Evolutionary conservation across 2,888 invertebrate species (phyloP).

Genomic region (Chrysolina oricalcia): DNA sequence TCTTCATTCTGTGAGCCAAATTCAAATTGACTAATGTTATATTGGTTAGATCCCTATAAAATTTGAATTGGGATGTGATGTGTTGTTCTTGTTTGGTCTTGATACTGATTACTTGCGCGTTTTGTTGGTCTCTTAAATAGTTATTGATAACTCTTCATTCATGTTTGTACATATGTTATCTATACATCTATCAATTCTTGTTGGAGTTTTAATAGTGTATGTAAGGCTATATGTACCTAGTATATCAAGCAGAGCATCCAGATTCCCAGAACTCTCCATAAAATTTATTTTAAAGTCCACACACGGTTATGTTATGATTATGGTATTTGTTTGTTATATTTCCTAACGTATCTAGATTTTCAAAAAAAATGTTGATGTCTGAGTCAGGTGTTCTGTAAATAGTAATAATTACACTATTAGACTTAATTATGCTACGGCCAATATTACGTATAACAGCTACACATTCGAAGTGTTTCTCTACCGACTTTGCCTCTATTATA

Average conservation of each 20-base stretch:
- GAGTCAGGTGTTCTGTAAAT: conserved; percentile 18
- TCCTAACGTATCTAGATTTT: conserved; percentile 10
- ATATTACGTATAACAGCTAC: not conserved
- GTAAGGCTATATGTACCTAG: conserved; percentile 3
- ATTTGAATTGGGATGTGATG: conserved; percentile 5
- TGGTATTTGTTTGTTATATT: conserved; percentile 10
- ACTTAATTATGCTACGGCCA: not conserved
- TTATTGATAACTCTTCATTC: conserved; percentile 7
- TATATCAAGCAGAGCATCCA: not conserved
- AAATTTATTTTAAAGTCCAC: not conserved
- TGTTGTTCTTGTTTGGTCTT: too few relatives aligned
- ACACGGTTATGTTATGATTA: not conserved
- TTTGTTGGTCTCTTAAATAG: conserved; percentile 7
- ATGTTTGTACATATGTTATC: conserved; percentile 13
- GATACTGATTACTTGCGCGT: conserved; percentile 1
- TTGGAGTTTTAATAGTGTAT: conserved; percentile 4
- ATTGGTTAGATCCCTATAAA: conserved; percentile 9
- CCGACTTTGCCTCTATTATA: conserved; percentile 3
- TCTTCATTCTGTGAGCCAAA: not conserved
- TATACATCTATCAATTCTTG: conserved; percentile 8
- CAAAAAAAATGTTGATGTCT: not conserved
- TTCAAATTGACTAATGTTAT: conserved; percentile 6
- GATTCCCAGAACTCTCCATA: conserved; percentile 1
- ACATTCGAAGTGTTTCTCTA: conserved; percentile 17
- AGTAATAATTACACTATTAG: conserved; percentile 12